Evolutionary conservation across 2,797 vertebrate species (phyloP).

Genomic region (Lacerta bilineata): DNA sequence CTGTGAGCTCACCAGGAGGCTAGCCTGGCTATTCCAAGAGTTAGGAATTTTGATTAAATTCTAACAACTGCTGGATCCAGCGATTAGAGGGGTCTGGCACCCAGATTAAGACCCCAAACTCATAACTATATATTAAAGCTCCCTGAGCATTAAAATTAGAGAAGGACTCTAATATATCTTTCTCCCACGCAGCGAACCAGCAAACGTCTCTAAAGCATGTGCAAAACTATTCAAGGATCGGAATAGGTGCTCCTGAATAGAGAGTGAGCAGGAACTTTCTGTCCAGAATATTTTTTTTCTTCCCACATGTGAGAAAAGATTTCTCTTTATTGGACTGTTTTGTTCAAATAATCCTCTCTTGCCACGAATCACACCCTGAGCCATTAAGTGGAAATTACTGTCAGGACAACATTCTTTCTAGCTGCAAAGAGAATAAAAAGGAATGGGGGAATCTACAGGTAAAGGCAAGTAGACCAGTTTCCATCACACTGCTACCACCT

Average conservation of each 20-base stretch:
- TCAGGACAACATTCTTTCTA: slow-evolving; percentile 4
- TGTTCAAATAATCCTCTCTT: slow-evolving; percentile 27
- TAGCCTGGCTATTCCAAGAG: too few relatives aligned
- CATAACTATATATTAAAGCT: neutral
- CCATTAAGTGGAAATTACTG: slow-evolving; percentile 18
- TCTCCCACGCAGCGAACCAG: too few relatives aligned
- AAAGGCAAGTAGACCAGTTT: neutral
- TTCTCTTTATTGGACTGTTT: slow-evolving; percentile 2
- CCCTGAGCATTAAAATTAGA: neutral
- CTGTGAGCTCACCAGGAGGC: too few relatives aligned
- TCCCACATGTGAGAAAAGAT: neutral
- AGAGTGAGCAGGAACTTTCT: neutral
- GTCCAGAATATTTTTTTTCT: neutral
- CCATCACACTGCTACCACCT: neutral
- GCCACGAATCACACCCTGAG: slow-evolving; percentile 22
- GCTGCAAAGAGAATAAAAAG: neutral
- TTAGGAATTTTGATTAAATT: too few relatives aligned
- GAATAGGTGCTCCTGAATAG: neutral
- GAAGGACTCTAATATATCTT: neutral
- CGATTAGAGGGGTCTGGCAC: too few relatives aligned
- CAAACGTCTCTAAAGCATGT: neutral
- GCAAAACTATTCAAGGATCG: neutral
- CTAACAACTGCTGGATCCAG: too few relatives aligned
- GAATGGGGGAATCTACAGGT: neutral
- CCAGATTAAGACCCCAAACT: too few relatives aligned